Evolutionary conservation across 2,797 vertebrate genomes (phyloP).

Genomic region (Okamejei kenojei): DNA sequence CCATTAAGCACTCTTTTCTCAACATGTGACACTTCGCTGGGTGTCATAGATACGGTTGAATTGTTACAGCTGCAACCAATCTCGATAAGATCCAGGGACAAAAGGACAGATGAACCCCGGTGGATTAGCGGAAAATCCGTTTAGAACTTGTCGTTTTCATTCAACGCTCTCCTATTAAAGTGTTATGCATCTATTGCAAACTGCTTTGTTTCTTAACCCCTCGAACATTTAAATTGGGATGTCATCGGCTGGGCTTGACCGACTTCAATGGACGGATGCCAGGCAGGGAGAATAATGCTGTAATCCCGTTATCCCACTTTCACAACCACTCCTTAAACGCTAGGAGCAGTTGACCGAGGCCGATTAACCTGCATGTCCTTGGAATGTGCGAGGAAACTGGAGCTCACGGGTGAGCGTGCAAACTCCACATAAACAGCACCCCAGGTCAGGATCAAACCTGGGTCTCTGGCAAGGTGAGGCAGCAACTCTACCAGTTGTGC

Average conservation of each 20-base stretch:
- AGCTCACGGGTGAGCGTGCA: too few relatives aligned
- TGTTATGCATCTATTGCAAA: not conserved
- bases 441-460: too few relatives aligned
- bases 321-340: too few relatives aligned
- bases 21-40: not conserved
- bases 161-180: not conserved
- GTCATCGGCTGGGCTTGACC: not conserved
- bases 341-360: too few relatives aligned
- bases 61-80: conserved; percentile 13
- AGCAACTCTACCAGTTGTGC: not conserved
- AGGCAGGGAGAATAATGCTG: not conserved
- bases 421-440: too few relatives aligned
- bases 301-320: too few relatives aligned
- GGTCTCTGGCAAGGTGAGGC: too few relatives aligned
- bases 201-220: not conserved
- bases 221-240: not conserved
- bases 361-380: too few relatives aligned
- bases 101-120: not conserved
- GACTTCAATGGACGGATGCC: not conserved
- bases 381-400: too few relatives aligned
- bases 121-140: not conserved
- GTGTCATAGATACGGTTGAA: not conserved
- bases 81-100: not conserved
- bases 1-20: not conserved
- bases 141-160: not conserved